phyloP scores from a whole-genome alignment of 2,113 vertebrate species.

The Scartelaos histophorus region DNA sequence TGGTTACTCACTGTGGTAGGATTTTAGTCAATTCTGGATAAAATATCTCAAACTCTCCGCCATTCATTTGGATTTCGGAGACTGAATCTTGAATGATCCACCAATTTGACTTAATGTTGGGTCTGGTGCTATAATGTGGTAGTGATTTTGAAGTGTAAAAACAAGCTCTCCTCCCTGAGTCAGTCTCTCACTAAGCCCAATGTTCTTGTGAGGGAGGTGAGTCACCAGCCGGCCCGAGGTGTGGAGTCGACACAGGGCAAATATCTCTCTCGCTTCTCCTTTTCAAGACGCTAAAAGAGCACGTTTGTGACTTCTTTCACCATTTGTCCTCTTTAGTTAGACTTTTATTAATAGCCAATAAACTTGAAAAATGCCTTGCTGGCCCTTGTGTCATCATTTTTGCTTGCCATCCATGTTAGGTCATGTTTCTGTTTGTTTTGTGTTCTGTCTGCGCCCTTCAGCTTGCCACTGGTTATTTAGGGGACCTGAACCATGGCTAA shows the following conservation, averaged over 20 bases:
- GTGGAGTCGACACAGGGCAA: conserved; percentile 65
- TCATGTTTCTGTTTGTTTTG: conserved; percentile 68
- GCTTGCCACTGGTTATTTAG: conserved; percentile 68
- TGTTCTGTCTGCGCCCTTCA: conserved; percentile 57
- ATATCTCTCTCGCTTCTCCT: conserved; percentile 74
- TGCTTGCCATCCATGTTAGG: conserved; percentile 59
- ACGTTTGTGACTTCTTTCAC: conserved; percentile 33
- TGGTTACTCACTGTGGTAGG: not conserved
- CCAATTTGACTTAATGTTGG: conserved; percentile 22
- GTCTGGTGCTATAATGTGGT: conserved; percentile 23
- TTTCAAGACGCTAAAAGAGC: conserved; percentile 55
- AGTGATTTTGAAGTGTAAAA: conserved; percentile 34
- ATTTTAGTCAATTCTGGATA: not conserved
- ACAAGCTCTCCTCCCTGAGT: conserved; percentile 56
- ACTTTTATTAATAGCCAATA: conserved; percentile 48
- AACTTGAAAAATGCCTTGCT: conserved; percentile 43
- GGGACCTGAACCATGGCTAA: conserved; percentile 69
- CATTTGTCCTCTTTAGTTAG: conserved; percentile 39
- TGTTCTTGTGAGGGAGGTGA: conserved; percentile 77
- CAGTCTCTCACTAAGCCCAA: conserved; percentile 71
- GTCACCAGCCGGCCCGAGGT: conserved; percentile 74
- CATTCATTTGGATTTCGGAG: conserved; percentile 26
- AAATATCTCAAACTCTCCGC: not conserved
- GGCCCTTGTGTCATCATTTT: conserved; percentile 54
- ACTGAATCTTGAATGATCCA: conserved; percentile 26